Conservation (phyloP, 2,888 invertebrate genomes). For the Scrobipalpa costella region DNA sequence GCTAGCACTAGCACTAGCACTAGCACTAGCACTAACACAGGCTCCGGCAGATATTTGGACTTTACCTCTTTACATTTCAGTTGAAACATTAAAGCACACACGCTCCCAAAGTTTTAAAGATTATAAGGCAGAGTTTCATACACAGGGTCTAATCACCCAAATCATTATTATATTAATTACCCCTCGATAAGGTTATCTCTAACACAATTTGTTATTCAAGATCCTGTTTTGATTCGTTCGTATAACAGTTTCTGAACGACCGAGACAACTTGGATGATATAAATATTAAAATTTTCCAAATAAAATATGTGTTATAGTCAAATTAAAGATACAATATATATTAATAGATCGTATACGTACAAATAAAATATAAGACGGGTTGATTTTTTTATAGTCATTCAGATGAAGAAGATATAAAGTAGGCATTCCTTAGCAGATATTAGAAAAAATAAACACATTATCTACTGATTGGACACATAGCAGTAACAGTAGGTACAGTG, state of each 20-base stretch:
- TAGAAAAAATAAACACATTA: too few species aligned
- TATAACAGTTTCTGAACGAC: not conserved
- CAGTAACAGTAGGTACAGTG: too few species aligned
- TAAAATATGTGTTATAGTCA: not conserved
- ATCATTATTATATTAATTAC: not conserved
- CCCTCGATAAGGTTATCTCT: not conserved
- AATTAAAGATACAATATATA: not conserved
- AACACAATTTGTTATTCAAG: not conserved
- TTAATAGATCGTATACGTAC: not conserved
- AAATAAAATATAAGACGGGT: too few species aligned
- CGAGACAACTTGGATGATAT: not conserved
- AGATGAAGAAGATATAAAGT: too few species aligned
- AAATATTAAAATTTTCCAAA: not conserved
- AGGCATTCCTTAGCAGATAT: too few species aligned
- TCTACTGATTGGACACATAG: too few species aligned
- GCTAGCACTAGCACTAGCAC: too few species aligned
- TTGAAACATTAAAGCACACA: not conserved
- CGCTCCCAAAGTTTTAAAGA: not conserved
- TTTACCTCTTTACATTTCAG: not conserved
- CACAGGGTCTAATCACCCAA: not conserved
- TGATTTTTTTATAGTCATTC: too few species aligned
- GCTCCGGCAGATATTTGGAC: not conserved
- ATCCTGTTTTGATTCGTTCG: not conserved
- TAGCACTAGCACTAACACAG: too few species aligned
- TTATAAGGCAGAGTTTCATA: slow-evolving; percentile 5